phyloP scores from a whole-genome alignment of 2,888 invertebrate species.

The Polymixis flavicincta region DNA sequence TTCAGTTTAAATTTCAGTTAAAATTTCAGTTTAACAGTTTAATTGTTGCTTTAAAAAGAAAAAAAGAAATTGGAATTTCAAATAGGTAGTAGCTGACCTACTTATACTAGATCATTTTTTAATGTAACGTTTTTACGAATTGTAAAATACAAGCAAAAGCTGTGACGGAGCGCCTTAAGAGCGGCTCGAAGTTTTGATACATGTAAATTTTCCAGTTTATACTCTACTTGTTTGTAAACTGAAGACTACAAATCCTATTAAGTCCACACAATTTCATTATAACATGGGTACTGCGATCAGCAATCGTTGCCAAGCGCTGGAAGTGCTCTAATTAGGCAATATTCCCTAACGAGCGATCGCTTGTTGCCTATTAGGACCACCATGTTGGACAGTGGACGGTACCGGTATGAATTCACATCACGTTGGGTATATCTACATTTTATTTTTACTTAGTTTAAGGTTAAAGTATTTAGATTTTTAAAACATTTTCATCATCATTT shows the following conservation, averaged over 20 bases:
- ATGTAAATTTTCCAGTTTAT: not conserved
- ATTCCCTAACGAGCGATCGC: conserved; percentile 44
- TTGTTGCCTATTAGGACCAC: conserved; percentile 20
- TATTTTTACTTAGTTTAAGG: not conserved
- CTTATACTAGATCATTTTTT: too few species aligned
- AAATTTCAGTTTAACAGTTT: too few species aligned
- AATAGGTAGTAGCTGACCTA: not conserved
- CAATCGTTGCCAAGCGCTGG: conserved; percentile 18
- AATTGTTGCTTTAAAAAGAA: too few species aligned
- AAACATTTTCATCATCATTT: too few species aligned
- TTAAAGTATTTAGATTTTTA: too few species aligned
- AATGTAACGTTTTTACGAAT: too few species aligned
- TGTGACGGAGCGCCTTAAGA: not conserved
- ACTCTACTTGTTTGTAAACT: conserved; percentile 8
- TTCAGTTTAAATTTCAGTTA: too few species aligned
- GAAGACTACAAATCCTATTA: conserved; percentile 30
- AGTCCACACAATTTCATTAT: conserved; percentile 29
- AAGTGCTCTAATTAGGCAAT: conserved; percentile 49
- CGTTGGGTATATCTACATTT: too few species aligned
- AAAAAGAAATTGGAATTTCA: not conserved
- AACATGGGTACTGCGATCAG: conserved; percentile 42
- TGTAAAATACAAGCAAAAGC: too few species aligned
- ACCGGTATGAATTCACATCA: not conserved
- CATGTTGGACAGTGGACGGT: conserved; percentile 18
- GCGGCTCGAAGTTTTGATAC: not conserved